phyloP scores from a whole-genome alignment of 1,140 invertebrate genomes.

The Drosophila albomicans region DNA sequence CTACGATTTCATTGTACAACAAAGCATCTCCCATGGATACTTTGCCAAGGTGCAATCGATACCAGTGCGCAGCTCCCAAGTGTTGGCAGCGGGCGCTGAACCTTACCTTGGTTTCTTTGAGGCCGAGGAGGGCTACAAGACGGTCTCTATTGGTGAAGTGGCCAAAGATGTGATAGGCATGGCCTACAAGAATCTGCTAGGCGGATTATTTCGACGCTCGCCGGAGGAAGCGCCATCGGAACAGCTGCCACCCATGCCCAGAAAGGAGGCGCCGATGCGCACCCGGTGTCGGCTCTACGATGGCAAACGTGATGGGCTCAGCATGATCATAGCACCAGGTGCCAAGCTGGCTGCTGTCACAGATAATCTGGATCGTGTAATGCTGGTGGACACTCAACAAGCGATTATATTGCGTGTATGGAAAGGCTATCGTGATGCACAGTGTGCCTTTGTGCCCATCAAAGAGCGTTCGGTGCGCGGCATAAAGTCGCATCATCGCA shows the following conservation, averaged over 20 bases:
- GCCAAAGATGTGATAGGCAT: slow-evolving; percentile 95
- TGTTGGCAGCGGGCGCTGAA: slow-evolving; percentile 91
- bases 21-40: slow-evolving; percentile 71
- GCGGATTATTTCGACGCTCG: slow-evolving; percentile 66
- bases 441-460: slow-evolving; percentile 92
- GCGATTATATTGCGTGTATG: slow-evolving; percentile 94
- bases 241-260: slow-evolving; percentile 75
- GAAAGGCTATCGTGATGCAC: slow-evolving; percentile 97
- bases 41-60: slow-evolving; percentile 88
- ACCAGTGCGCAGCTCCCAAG: slow-evolving; percentile 91
- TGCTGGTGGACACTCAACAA: slow-evolving; percentile 92
- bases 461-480: slow-evolving; percentile 82
- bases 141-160: slow-evolving; percentile 91
- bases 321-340: slow-evolving; percentile 91
- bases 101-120: slow-evolving; percentile 96
- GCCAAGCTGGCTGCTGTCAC: slow-evolving; percentile 92
- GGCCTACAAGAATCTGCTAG: slow-evolving; percentile 86
- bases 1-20: slow-evolving; percentile 94
- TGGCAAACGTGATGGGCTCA: slow-evolving; percentile 89
- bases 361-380: slow-evolving; percentile 94
- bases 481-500: slow-evolving; percentile 82
- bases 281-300: slow-evolving; percentile 95
- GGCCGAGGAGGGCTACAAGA: slow-evolving; percentile 93
- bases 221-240: slow-evolving; percentile 38
- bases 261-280: slow-evolving; percentile 88